Base-by-base conservation (phyloP, 2,888 invertebrate genomes). In the Thelaira solivaga region DNA sequence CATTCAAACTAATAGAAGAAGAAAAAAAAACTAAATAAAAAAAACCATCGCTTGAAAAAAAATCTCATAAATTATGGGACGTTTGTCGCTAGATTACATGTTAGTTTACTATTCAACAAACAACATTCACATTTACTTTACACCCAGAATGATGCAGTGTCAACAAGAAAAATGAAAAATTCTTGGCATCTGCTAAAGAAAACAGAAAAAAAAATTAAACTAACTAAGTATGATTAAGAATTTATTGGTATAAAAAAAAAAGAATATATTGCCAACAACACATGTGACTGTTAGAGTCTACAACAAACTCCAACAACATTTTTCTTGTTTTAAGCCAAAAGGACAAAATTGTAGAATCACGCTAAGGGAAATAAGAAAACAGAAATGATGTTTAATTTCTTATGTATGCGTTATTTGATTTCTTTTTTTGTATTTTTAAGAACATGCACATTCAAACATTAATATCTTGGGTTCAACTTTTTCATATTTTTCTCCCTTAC, bases 81-180 rank as follows among this genome's bases (percentile, higher is more conserved):
- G 57, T 68, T 77, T 68, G 73, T 69, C 69, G 73, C 69, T 64
- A 53, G 69, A 78, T 78, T 78, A 78, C 77, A 74, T 78, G 74
- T 64, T 68, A 36, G 24, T 62, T 62, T 62, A 31, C 18, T 20
- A 57, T 22, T 49, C 7, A 55, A 55, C 24, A 62, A 16, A 67
- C 36, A n/a, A n/a, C n/a, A 20, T 34, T 18, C 41, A n/a, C 16
- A 34, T 31, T 39, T 24, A 16, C 49, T 13, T 13, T 26, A 20
- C 8, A 29, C 11, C 18, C 10, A 26, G 13, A 24, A 59, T 39
- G 55, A 47, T 73, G 73, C 41, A 69, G 11, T 72, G 55, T 55
- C 59, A 77, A 72, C 31, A 47, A 39, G 55, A 53, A 47, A 75
- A 8, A 68, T 39, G 18, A 62, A 64, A 69, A 68, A 64, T 68